Conservation (phyloP, 2,113 vertebrate genomes). For the Spermophilus dauricus region DNA sequence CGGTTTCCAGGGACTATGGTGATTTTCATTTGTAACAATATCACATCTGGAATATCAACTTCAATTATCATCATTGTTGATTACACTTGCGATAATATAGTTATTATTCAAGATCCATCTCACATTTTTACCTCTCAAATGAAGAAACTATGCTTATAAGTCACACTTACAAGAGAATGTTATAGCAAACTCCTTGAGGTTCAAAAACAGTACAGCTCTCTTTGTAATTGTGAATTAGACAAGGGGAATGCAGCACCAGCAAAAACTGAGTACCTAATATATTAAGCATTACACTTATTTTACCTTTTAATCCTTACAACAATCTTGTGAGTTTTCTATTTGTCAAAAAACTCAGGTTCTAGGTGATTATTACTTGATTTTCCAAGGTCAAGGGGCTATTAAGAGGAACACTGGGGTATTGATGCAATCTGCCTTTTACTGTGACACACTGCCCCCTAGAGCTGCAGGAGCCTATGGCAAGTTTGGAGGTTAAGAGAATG, state of each 20-base stretch:
- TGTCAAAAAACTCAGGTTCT: background rate
- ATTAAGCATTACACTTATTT: background rate
- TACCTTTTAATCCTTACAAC: background rate
- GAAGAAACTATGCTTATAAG: no score
- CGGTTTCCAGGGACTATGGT: no score
- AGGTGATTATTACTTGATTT: background rate
- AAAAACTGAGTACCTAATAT: background rate
- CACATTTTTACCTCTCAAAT: no score
- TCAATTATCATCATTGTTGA: no score
- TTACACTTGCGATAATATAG: no score
- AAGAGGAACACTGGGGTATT: rapidly evolving
- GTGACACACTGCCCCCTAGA: conserved; percentile 63
- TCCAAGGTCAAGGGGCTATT: background rate
- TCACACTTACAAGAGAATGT: no score
- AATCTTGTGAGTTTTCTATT: background rate
- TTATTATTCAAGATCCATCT: no score
- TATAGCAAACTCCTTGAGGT: background rate
- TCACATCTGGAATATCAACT: no score
- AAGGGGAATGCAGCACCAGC: background rate
- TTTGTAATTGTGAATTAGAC: background rate
- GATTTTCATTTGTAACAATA: no score
- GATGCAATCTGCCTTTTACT: background rate
- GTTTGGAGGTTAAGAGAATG: background rate
- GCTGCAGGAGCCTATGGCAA: background rate
- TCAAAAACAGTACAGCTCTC: background rate